Conservation (phyloP, 2,888 invertebrate genomes). For the Netelia virgata region DNA sequence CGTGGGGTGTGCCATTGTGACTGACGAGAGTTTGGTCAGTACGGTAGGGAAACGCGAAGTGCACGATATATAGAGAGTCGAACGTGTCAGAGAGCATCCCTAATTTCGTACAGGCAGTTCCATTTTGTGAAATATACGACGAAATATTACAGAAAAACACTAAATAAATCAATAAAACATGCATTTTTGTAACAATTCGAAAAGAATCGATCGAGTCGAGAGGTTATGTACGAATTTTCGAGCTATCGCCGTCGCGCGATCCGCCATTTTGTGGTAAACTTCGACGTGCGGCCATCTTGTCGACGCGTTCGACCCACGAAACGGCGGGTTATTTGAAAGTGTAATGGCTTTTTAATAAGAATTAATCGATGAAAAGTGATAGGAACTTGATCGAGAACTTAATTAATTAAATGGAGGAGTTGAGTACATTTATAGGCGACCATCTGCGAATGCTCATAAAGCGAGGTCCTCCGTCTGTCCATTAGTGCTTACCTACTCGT, state of each 20-base stretch:
- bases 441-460: neutral
- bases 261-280: too few species aligned
- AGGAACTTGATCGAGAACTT: neutral
- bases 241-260: too few species aligned
- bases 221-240: neutral
- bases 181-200: neutral
- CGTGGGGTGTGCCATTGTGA: neutral
- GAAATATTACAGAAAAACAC: neutral
- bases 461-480: neutral
- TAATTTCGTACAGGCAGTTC: neutral
- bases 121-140: neutral
- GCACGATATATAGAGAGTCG: neutral
- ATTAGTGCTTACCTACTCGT: conserved; percentile 3
- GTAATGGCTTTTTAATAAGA: too few species aligned
- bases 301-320: too few species aligned
- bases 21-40: neutral
- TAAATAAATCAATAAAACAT: neutral
- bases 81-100: neutral
- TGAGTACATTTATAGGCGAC: neutral
- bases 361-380: too few species aligned
- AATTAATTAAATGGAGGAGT: neutral
- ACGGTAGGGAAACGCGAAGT: neutral
- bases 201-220: neutral
- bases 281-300: too few species aligned
- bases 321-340: too few species aligned